Evolutionary conservation across 2,113 vertebrate genomes (phyloP), one percentile per base, ranked within the genome.

Genomic region (Lagopus leucura): DNA sequence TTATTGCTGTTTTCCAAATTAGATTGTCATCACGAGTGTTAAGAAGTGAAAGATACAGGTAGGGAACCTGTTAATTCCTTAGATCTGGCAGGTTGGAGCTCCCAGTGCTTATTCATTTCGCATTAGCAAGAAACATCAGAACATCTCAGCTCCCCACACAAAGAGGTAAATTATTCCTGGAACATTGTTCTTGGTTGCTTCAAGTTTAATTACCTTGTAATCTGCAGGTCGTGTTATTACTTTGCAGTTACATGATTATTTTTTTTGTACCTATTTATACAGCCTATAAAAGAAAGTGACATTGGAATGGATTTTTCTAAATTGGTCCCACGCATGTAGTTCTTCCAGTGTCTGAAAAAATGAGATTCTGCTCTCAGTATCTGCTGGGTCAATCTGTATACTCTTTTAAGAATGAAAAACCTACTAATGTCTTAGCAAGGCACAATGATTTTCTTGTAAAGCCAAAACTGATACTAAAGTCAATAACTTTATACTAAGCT

Each of bases 151-250:
- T 96, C 32, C 48, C 66, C 72, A 83, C 89, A 89, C 70, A 45
- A 67, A 54, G 6, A 97, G 89, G 74, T 95, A 94, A 97, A 96
- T 98, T 97, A 96, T 94, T 97, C 82, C 90, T 96, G 82, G 69
- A 97, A 74, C 78, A 93, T 66, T 90, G 77, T 75, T 75, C 90
- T 97, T 94, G 92, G 84, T 96, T 94, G 91, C 82, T 94, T 96
- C 95, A 92, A 60, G 76, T 96, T 97, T 97, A 97, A 97, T 98
- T 97, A 96, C 88, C 92, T 95, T 97, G 86, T 95, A 97, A 97
- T 96, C 96, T 94, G 38, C 74, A 70, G 93, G 92, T 95, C 38
- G 11, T 94, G 88, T 94, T 96, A 93, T 95, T 97, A 87, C 92
- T 88, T 93, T 71, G 86, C 94, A 93, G 89, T 92, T 96, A 96